Evolutionary conservation across 2,888 invertebrate species (phyloP).

Genomic region (Sacculina carcini): DNA sequence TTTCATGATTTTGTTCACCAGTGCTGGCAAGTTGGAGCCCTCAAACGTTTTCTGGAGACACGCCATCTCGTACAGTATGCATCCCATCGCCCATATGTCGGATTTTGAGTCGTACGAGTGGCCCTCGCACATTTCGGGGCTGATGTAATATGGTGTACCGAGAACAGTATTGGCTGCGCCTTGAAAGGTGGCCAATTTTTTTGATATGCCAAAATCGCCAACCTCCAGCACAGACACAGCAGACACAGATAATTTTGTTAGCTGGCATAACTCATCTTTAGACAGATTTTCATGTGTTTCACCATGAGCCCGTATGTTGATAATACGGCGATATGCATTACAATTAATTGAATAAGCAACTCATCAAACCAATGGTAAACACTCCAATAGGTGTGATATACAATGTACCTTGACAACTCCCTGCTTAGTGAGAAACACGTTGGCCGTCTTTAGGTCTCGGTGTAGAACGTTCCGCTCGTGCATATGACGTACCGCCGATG

Average conservation of each 20-base stretch:
- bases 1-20: slow-evolving; percentile 44
- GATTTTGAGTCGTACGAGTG: slow-evolving; percentile 46
- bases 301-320: no score
- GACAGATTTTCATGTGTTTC: no score
- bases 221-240: no score
- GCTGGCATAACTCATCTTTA: no score
- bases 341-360: no score
- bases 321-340: no score
- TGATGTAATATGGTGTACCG: slow-evolving; percentile 45
- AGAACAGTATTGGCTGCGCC: slow-evolving; percentile 38
- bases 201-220: slow-evolving; percentile 49
- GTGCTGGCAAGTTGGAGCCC: slow-evolving; percentile 38
- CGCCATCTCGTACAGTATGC: slow-evolving; percentile 46
- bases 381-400: background rate
- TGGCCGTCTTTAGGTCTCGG: slow-evolving; percentile 43
- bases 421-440: slow-evolving; percentile 39
- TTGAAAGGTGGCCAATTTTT: slow-evolving; percentile 35
- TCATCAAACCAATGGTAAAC: no score
- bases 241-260: no score
- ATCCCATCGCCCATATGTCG: slow-evolving; percentile 50
- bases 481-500: slow-evolving; percentile 38
- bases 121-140: slow-evolving; percentile 52
- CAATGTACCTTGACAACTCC: slow-evolving; percentile 28
- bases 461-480: slow-evolving; percentile 37
- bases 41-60: slow-evolving; percentile 43